Conservation (phyloP, 2,797 vertebrate species). For the Zalophus californianus region DNA sequence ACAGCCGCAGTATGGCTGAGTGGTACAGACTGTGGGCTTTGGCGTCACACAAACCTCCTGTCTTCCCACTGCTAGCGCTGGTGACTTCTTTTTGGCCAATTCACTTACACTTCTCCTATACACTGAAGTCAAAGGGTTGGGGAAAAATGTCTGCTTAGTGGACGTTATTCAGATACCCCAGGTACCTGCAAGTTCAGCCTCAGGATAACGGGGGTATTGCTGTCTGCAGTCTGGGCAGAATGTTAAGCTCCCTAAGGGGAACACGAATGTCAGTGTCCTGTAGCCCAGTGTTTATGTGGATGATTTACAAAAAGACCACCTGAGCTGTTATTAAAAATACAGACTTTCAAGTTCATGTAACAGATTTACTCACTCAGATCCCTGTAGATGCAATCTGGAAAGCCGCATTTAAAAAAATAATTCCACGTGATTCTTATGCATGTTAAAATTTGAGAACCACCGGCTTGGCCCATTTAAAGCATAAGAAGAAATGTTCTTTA, state of each 20-base stretch:
- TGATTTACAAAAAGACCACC: neutral
- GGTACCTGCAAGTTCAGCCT: neutral
- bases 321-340: neutral
- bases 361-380: neutral
- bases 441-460: conserved; percentile 23
- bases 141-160: neutral
- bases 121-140: conserved; percentile 7
- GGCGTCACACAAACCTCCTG: neutral
- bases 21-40: neutral
- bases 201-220: neutral
- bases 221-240: neutral
- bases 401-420: neutral
- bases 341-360: neutral
- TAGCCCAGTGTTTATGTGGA: neutral
- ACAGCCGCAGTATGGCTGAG: neutral
- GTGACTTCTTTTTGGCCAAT: neutral
- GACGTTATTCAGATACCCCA: neutral
- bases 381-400: neutral
- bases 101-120: neutral
- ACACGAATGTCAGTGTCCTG: neutral
- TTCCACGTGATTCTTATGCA: neutral
- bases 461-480: neutral
- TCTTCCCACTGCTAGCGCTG: neutral
- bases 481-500: neutral
- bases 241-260: neutral